Evolutionary conservation across 2,888 invertebrate genomes (phyloP).

Genomic region (Microctonus hyperodae): DNA sequence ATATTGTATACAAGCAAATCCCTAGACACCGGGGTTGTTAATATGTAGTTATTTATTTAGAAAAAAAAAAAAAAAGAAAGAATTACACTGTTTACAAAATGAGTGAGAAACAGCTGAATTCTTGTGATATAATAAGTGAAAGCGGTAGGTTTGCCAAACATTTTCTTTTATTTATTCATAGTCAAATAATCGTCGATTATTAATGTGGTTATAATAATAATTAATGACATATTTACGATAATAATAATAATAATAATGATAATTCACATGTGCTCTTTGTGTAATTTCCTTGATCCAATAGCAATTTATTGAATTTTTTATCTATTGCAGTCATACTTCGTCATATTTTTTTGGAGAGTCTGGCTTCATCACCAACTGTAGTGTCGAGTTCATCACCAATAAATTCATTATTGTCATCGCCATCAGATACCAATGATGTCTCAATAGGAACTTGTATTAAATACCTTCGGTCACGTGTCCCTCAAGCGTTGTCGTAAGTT

Average conservation of each 20-base stretch:
- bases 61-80: background rate
- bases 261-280: background rate
- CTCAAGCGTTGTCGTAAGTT: constrained; percentile 35
- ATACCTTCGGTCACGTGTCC: constrained; percentile 37
- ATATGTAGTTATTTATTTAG: background rate
- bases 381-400: constrained; percentile 32
- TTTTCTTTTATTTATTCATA: background rate
- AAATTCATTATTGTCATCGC: constrained; percentile 25
- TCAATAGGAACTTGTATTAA: constrained; percentile 37
- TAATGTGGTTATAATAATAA: background rate
- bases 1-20: background rate
- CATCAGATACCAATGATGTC: constrained; percentile 32
- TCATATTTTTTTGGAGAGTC: constrained; percentile 40
- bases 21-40: background rate
- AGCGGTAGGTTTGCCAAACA: background rate
- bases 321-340: constrained; percentile 36
- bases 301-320: constrained; percentile 1
- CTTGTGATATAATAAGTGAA: background rate
- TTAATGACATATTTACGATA: too few species aligned
- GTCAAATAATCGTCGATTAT: background rate
- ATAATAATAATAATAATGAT: too few species aligned
- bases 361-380: constrained; percentile 36
- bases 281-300: background rate
- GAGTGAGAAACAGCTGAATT: background rate
- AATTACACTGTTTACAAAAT: background rate